These are phyloP conservation scores for Caenorhabditis parvicauda DNA, from an alignment of 2,888 invertebrate genomes.

Conservation along the genomic window DNA sequence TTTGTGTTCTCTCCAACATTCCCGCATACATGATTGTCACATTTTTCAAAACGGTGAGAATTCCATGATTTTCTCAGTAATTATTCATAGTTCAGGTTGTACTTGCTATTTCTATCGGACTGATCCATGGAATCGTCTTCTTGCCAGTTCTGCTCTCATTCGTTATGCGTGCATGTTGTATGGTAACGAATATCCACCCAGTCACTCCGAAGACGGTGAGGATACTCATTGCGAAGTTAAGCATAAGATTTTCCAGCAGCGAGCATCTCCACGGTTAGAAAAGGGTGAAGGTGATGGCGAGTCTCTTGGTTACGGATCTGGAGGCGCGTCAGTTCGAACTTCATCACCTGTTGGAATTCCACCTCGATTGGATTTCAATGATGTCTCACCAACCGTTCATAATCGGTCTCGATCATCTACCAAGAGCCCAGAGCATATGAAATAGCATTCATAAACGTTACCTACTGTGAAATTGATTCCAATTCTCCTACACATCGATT, in stretches of 20 bases:
- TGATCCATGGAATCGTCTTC: too few relatives aligned
- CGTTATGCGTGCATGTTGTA: slow-evolving; percentile 58
- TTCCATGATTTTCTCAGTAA: slow-evolving; percentile 60
- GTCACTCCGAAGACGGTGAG: too few relatives aligned
- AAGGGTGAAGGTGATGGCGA: slow-evolving; percentile 15
- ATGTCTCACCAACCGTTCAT: slow-evolving; percentile 28
- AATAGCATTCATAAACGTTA: too few relatives aligned
- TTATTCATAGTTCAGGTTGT: slow-evolving; percentile 27
- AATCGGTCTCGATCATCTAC: slow-evolving; percentile 25
- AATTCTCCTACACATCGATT: too few relatives aligned
- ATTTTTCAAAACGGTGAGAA: slow-evolving; percentile 77
- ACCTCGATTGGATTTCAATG: slow-evolving; percentile 22
- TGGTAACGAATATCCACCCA: slow-evolving; percentile 22
- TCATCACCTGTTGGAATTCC: slow-evolving; percentile 19
- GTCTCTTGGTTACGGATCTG: slow-evolving; percentile 13
- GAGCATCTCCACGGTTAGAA: slow-evolving; percentile 9
- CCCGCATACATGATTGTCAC: slow-evolving; percentile 90
- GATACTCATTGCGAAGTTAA: too few relatives aligned
- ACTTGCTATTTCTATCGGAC: too few relatives aligned
- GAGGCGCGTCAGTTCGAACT: slow-evolving; percentile 13
- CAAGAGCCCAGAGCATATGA: slow-evolving; percentile 30
- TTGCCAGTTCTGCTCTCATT: slow-evolving; percentile 71
- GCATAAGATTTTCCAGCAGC: too few relatives aligned
- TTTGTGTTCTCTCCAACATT: slow-evolving; percentile 80
- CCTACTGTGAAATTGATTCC: too few relatives aligned